Evolutionary conservation across 2,113 vertebrate genomes (phyloP).

Genomic region (Oxyruncus cristatus): DNA sequence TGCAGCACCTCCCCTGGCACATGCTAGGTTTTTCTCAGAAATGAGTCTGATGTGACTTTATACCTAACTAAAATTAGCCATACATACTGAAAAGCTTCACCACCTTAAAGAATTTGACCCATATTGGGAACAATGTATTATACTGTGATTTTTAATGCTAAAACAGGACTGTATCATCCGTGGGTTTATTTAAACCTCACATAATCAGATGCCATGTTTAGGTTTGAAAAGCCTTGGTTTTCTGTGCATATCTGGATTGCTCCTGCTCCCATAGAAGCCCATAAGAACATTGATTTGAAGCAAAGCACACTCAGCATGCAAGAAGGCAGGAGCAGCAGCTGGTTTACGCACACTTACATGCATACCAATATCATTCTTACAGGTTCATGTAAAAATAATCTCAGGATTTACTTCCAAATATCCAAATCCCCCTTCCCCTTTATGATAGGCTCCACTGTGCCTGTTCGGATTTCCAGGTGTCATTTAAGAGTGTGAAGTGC

Average conservation of each 20-base stretch:
- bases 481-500: not conserved
- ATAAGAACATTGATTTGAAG: not conserved
- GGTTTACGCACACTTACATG: conserved; percentile 3
- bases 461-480: conserved; percentile 39
- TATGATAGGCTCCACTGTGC: not conserved
- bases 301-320: not conserved
- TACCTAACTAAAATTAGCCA: not conserved
- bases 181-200: not conserved
- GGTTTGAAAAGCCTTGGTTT: not conserved
- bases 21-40: not conserved
- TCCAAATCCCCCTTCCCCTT: conserved; percentile 21
- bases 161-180: not conserved
- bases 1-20: not conserved
- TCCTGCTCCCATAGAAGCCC: not conserved
- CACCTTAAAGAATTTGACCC: not conserved
- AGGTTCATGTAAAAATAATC: conserved; percentile 52
- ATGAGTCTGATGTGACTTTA: not conserved
- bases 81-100: not conserved
- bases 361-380: conserved; percentile 30
- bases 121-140: not conserved
- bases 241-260: not conserved
- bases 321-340: not conserved
- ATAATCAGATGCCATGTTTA: not conserved
- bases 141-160: not conserved
- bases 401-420: conserved; percentile 51